These are phyloP conservation scores for Pseudorhombus dupliciocellatus DNA, from an alignment of 2,113 vertebrate species.

Conservation along the genomic window DNA sequence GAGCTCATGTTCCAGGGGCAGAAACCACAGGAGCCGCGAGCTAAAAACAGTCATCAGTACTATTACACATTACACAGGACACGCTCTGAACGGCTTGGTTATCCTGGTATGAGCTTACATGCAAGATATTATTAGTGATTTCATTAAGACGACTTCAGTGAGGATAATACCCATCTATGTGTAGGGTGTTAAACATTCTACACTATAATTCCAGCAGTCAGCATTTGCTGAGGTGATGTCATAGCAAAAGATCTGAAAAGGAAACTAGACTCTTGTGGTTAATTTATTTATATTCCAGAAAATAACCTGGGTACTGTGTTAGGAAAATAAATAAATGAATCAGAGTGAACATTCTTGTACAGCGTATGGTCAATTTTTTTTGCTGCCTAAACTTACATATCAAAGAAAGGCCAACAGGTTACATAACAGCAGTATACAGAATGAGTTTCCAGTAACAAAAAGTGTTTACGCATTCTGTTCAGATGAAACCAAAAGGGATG, in stretches of 20 bases:
- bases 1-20: conserved; percentile 65
- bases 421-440: background rate
- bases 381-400: conserved; percentile 4
- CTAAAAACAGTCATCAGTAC: conserved; percentile 69
- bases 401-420: conserved; percentile 11
- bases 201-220: conserved; percentile 25
- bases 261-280: background rate
- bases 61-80: conserved; percentile 45
- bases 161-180: conserved; percentile 11
- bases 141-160: background rate
- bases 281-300: background rate
- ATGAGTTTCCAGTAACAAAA: background rate
- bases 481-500: conserved; percentile 35
- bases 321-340: background rate
- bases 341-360: background rate
- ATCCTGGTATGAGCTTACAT: conserved; percentile 18
- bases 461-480: conserved; percentile 52
- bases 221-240: conserved; percentile 14
- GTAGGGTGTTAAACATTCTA: conserved; percentile 10
- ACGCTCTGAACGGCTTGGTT: conserved; percentile 28
- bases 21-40: conserved; percentile 67
- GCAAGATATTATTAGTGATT: background rate
- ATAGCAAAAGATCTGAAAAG: conserved; percentile 9
- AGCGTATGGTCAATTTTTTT: background rate
- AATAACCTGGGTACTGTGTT: background rate